Evolutionary conservation across 92 coral and sea anemone species (phyloP), one percentile per base, ranked within the genome.

Genomic region (Phenganax stokvisi): DNA sequence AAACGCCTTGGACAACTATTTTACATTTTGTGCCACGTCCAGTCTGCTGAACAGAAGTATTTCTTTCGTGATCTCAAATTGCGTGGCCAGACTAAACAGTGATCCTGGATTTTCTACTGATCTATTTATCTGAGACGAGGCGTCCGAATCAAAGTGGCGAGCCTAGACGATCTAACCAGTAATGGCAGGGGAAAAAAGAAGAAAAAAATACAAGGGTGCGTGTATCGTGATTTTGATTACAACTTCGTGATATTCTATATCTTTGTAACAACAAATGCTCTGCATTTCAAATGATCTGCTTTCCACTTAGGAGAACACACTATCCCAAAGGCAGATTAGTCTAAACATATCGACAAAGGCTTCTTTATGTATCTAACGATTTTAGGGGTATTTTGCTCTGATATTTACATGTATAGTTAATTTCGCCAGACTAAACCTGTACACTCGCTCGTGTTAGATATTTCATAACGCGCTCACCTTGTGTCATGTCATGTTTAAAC

Each of bases 141-240:
- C 66, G 51, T 37, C 16, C 20, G 16, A 3, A 15, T 53, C 82
- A 62, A 61, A 37, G 72, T 78, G 82, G 82, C 82, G 57, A 16
- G 57, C 3, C n/a, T 84, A 65, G 90, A 90, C 84, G 91, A 91
- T 80, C 85, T 88, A 86, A 90, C 85, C 84, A 86, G 88, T 10
- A 87, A 83, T 83, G 86, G 88, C 75, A 94, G 92, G 80, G 90
- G 92, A 56, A 94, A 94, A 62, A 90, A 97, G 80, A 94, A 94
- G 89, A 94, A 94, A 89, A 94, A 94, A 82, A 83, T 89, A 66
- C 96, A 92, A 79, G 98, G 98, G 98, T 94, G 74, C 65, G 97
- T 89, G 81, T 64, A 65, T 81, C 84, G 78, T 76, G 77, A 55
- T 51, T 55, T 86, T 77, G 3, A 73, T 9, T 51, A 51, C 57